phyloP scores from a whole-genome alignment of 2,113 vertebrate genomes.

The Lathamus discolor region DNA sequence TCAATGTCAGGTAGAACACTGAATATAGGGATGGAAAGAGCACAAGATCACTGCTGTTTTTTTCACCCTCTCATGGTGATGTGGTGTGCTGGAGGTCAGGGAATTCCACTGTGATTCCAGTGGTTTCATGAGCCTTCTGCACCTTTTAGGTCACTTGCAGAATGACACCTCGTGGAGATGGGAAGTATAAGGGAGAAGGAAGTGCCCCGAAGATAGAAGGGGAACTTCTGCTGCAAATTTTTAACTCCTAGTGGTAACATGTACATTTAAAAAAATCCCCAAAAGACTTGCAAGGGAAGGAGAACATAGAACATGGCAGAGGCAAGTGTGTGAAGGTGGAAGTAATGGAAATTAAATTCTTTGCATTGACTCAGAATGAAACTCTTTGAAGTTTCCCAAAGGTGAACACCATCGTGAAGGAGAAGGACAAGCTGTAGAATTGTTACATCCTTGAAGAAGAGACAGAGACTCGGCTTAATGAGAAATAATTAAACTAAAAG shows the following conservation, averaged over 20 bases:
- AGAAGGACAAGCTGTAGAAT: neutral
- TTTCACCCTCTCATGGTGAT: neutral
- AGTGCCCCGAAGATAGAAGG: neutral
- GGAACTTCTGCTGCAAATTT: neutral
- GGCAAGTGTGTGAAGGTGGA: neutral
- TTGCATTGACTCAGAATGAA: neutral
- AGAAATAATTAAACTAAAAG: neutral
- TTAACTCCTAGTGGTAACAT: neutral
- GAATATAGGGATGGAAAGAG: neutral
- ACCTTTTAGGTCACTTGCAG: neutral
- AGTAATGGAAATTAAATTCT: neutral
- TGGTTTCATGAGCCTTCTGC: neutral
- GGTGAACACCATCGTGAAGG: accelerated
- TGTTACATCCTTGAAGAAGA: neutral
- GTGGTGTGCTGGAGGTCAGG: neutral
- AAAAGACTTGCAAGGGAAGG: neutral
- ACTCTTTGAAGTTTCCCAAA: neutral
- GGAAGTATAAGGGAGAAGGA: constrained; percentile 3
- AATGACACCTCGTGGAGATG: neutral
- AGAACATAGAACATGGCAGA: accelerated
- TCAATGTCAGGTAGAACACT: accelerated
- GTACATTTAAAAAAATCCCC: neutral
- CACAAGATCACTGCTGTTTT: neutral
- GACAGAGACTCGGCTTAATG: neutral
- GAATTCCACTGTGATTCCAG: neutral